A percentile compares a stretch with the other conserved stretches of the same genome.
These are phyloP conservation scores for Villa cingulata DNA, from an alignment of 2,888 invertebrate genomes.

Conservation along the genomic window DNA sequence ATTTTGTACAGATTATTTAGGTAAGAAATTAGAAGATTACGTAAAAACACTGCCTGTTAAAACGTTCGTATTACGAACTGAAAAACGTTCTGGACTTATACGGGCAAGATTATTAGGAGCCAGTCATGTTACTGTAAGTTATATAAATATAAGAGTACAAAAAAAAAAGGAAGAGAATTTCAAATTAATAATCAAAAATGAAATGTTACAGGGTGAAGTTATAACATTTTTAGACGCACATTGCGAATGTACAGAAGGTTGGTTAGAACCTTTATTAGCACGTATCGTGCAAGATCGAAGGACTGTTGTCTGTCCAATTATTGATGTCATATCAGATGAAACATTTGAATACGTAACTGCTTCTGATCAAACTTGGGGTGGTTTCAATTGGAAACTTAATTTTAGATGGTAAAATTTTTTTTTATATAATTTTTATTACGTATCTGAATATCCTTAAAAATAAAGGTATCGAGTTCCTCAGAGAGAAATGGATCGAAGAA, in stretches of 20 bases:
- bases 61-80: constrained; percentile 77
- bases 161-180: not conserved
- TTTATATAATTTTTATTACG: too few relatives aligned
- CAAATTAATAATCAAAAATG: too few relatives aligned
- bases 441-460: constrained; percentile 1
- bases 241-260: constrained; percentile 68
- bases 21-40: constrained; percentile 77
- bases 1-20: constrained; percentile 61
- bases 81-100: constrained; percentile 88
- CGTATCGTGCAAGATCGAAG: constrained; percentile 85
- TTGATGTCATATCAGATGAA: constrained; percentile 97
- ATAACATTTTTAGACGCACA: constrained; percentile 38
- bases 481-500: constrained; percentile 86
- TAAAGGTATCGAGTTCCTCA: constrained; percentile 91
- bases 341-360: constrained; percentile 98
- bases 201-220: constrained; percentile 31
- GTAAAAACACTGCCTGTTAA: constrained; percentile 73
- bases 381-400: constrained; percentile 99
- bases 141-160: not conserved
- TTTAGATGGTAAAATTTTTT: constrained; percentile 78
- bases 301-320: constrained; percentile 94
- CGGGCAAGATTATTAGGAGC: constrained; percentile 90
- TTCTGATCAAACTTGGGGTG: constrained; percentile 99
- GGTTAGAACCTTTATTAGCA: constrained; percentile 88
- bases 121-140: constrained; percentile 79